Conservation (phyloP, 1,140 invertebrate genomes). For the Amphibalanus amphitrite region DNA sequence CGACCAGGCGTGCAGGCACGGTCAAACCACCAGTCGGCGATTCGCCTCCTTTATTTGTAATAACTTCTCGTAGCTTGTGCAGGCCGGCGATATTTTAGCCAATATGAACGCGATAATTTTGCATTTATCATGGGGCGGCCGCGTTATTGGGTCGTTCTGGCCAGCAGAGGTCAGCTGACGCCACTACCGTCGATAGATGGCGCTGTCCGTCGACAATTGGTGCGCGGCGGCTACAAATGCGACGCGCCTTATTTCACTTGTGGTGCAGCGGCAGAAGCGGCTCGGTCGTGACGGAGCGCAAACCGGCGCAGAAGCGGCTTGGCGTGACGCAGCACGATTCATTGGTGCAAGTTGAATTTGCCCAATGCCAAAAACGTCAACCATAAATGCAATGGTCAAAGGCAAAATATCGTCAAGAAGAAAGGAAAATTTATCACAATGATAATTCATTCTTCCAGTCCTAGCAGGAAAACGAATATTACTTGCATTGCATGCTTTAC, state of each 20-base stretch:
- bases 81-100: neutral
- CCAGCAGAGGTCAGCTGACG: too few species aligned
- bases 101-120: slow-evolving; percentile 1
- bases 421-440: too few species aligned
- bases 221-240: neutral
- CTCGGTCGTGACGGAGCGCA: neutral
- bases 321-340: neutral
- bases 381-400: too few species aligned
- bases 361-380: too few species aligned
- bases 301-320: too few species aligned
- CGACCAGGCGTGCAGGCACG: too few species aligned
- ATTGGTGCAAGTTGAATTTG: too few species aligned
- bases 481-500: too few species aligned
- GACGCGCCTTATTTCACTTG: neutral
- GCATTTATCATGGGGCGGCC: neutral
- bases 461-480: too few species aligned
- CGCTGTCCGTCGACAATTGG: neutral
- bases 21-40: neutral
- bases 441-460: too few species aligned
- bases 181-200: neutral
- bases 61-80: neutral
- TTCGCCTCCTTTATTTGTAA: neutral
- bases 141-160: neutral
- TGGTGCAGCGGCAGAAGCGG: neutral
- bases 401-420: too few species aligned